Conservation (phyloP, 2,888 invertebrate genomes). For the Cephus spinipes region DNA sequence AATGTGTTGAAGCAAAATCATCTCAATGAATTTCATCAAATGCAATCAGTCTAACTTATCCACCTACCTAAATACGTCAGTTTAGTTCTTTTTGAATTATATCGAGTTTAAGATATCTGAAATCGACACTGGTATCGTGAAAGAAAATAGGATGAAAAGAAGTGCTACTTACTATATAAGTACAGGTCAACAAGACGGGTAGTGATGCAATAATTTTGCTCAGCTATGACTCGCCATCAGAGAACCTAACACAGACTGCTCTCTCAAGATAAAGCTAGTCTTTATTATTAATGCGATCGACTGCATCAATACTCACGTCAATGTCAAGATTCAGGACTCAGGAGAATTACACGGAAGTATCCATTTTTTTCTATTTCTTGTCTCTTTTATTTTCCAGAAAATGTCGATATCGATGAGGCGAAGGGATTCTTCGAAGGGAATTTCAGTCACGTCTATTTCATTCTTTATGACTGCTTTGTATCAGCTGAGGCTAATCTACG, state of each 20-base stretch:
- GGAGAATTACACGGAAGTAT: neutral
- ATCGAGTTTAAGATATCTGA: neutral
- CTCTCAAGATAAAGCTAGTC: neutral
- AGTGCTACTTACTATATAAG: neutral
- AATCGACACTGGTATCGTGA: neutral
- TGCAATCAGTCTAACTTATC: neutral
- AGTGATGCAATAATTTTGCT: neutral
- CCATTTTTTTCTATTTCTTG: neutral
- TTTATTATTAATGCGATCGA: neutral
- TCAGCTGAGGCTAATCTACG: slow-evolving; percentile 91
- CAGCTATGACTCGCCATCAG: neutral
- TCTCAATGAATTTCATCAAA: neutral
- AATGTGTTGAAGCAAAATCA: neutral
- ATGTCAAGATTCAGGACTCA: neutral
- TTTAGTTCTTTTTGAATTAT: neutral
- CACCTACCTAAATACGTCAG: neutral
- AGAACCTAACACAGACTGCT: neutral
- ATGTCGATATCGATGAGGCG: slow-evolving; percentile 89
- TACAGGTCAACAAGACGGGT: neutral
- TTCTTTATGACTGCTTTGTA: slow-evolving; percentile 94
- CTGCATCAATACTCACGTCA: too few relatives aligned
- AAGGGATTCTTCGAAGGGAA: slow-evolving; percentile 94
- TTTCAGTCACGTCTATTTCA: slow-evolving; percentile 95
- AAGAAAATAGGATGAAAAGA: neutral
- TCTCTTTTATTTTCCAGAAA: slow-evolving; percentile 74